Evolutionary conservation across 2,113 vertebrate genomes (phyloP), one percentile per base, ranked within the genome.

Genomic region (Onychorhynchus coronatus): DNA sequence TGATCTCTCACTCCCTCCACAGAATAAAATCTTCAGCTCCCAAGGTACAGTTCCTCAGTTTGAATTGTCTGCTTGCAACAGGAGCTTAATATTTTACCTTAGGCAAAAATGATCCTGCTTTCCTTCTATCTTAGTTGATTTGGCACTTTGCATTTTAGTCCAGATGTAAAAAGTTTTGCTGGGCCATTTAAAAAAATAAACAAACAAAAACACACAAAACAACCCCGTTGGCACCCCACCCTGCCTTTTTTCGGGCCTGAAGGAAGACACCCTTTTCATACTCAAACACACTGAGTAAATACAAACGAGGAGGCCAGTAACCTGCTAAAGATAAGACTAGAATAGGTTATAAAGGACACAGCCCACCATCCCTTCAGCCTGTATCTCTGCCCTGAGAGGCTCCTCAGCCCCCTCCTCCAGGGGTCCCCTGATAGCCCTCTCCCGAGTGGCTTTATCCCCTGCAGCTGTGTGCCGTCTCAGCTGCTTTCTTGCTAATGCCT

Each of bases 391-490:
- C 85, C 55, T 3, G 2, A 61, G 67, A 42, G 14, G 33, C 58
- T 80, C 79, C 76, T 76, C 59, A 35, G 24, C 58, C 95, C 86
- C 78, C 49, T 93, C 62, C 82, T 46, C 18, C n/a, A 53, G 82
- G 70, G 81, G 50, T 91, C 65, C 89, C 80, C 84, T 22, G 25
- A 12, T 66, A 86, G 80, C 73, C 80, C 78, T 79, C 41, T 93
- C 91, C 91, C 15, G 11, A 66, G 85, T 21, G 74, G 33, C 91
- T 93, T 96, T 84, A 95, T 96, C 94, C 94, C 87, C 76, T 87
- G 91, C 96, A 97, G 95, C 96, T 97, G 96, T 92, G 91, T 92
- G 76, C 91, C 83, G 83, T 63, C 93, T 96, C 95, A 95, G 95
- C 95, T 95, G 96, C 91, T 82, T 91, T 71, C 93, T 85, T 86